A percentile compares a stretch with the other conserved stretches of the same genome.
Conservation (phyloP, 92 coral and sea anemone genomes). For the Galaxea fascicularis region DNA sequence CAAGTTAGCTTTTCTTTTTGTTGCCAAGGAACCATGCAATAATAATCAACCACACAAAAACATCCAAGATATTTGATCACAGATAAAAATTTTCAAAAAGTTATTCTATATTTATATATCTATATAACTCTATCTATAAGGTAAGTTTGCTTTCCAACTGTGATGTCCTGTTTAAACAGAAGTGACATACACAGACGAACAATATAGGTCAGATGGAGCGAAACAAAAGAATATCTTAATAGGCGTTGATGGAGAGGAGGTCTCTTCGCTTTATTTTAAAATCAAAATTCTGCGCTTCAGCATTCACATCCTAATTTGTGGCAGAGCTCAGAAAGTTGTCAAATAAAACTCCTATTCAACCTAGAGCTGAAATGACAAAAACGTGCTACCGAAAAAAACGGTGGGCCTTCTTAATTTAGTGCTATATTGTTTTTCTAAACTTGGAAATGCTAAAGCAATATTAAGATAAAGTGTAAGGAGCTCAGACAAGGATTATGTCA, state of each 20-base stretch:
- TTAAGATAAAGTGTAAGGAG: constrained; percentile 49
- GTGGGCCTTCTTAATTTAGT: constrained; percentile 32
- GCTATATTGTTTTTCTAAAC: constrained; percentile 64
- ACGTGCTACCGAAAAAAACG: constrained; percentile 1
- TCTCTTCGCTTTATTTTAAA: constrained; percentile 8
- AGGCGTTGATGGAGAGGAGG: constrained; percentile 18
- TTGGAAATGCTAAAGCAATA: constrained; percentile 65
- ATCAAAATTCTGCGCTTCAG: not conserved
- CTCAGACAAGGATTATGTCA: constrained; percentile 52
- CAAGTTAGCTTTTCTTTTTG: constrained; percentile 20
- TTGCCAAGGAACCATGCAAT: constrained; percentile 12
- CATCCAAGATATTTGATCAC: not conserved
- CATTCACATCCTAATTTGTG: not conserved
- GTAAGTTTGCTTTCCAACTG: not conserved
- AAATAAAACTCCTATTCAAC: not conserved
- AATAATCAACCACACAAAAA: constrained; percentile 7
- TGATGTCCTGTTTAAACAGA: not conserved
- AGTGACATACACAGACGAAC: constrained; percentile 27
- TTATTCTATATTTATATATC: constrained; percentile 13
- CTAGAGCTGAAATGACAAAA: constrained; percentile 5
- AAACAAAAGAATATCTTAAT: constrained; percentile 45
- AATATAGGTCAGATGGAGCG: constrained; percentile 13
- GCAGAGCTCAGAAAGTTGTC: not conserved
- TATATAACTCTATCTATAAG: not conserved
- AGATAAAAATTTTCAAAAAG: not conserved